phyloP scores from a whole-genome alignment of 2,113 vertebrate species.

The Microtus richardsoni region DNA sequence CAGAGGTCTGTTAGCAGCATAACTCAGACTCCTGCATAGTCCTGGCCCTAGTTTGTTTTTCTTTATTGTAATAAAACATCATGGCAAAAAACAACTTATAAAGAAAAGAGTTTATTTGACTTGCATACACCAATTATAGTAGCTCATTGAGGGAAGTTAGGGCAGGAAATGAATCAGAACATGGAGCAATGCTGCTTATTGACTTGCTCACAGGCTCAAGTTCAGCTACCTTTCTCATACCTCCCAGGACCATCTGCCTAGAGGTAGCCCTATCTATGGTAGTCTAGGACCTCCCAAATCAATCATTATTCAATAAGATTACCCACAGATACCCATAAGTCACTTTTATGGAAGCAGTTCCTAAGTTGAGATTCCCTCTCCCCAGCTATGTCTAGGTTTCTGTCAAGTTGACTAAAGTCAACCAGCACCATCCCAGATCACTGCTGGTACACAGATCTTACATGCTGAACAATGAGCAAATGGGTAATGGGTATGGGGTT shows the following conservation, averaged over 20 bases:
- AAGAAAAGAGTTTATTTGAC: not conserved
- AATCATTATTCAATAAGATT: not conserved
- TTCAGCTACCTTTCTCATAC: not conserved
- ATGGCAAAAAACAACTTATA: not conserved
- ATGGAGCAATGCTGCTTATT: not conserved
- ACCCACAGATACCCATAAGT: not conserved
- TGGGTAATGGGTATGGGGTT: not conserved
- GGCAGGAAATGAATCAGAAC: not conserved
- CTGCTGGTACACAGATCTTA: not conserved
- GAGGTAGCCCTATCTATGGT: not conserved
- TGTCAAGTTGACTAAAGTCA: not conserved
- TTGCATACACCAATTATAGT: not conserved
- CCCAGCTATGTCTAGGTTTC: not conserved
- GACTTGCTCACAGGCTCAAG: not conserved
- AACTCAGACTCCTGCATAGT: not conserved
- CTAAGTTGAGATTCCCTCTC: not conserved
- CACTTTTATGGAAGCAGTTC: not conserved
- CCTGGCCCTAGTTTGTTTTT: not conserved
- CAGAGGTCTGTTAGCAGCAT: rapidly evolving
- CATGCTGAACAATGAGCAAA: not conserved
- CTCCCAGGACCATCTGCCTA: not conserved
- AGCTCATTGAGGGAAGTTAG: not conserved
- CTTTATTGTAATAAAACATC: not conserved
- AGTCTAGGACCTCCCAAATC: not conserved
- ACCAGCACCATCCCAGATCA: not conserved